Conservation (phyloP, 1,140 invertebrate species). For the Drosophila auraria region DNA sequence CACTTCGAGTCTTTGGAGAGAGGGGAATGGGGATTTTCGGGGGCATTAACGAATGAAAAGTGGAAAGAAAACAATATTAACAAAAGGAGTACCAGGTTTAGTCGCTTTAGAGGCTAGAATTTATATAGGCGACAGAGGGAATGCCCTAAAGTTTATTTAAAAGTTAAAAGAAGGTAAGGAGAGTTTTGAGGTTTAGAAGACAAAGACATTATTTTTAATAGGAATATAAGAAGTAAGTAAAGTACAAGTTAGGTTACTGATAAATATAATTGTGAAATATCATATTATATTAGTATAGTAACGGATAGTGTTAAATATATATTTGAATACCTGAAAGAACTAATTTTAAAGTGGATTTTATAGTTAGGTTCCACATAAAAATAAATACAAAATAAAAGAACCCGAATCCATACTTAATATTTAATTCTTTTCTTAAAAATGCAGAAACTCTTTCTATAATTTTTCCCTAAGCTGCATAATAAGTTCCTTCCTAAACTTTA, state of each 20-base stretch:
- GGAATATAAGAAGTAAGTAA: too few species aligned
- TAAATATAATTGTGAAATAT: too few species aligned
- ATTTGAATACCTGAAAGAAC: too few species aligned
- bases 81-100: conserved; percentile 4
- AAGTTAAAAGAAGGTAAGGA: neutral
- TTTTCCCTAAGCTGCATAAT: neutral
- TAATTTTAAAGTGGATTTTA: neutral
- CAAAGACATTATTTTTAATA: neutral
- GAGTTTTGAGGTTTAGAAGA: neutral
- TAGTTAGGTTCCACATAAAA: neutral
- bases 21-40: neutral
- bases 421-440: neutral
- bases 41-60: conserved; percentile 15
- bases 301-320: too few species aligned
- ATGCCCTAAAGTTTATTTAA: neutral
- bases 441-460: neutral
- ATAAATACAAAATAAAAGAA: neutral
- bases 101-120: neutral
- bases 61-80: conserved; percentile 25
- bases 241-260: too few species aligned
- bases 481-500: too few species aligned
- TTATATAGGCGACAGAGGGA: neutral
- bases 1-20: neutral
- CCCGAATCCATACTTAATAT: neutral
- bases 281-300: too few species aligned